Evolutionary conservation across 2,113 vertebrate species (phyloP), one percentile per base, ranked within the genome.

Genomic region (Embiotoca jacksoni): DNA sequence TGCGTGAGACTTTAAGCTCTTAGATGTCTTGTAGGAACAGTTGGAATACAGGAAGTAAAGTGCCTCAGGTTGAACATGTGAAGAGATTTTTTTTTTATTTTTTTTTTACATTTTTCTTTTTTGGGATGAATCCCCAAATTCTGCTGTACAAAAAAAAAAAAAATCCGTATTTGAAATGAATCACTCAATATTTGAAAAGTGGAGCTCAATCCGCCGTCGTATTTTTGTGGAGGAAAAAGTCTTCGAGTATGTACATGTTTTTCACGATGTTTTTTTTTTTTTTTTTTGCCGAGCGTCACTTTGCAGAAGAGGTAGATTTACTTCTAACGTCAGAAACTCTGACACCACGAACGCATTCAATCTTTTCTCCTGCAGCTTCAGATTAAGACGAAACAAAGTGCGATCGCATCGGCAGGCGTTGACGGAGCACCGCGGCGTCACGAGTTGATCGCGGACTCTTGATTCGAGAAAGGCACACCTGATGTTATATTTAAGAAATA

Each of bases 1-100:
- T 73, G 13, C 67, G 58, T 61, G 61, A 77, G 70, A 73, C 83
- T 77, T 78, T 67, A 84, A 90, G 82, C 86, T 82, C 67, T 72
- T 3, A 41, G 72, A 76, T 54, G 72, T 81, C 69, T 80, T 57
- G 71, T 75, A 75, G 66, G 46, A 84, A 72, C 78, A 61, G 62
- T 60, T 35, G 59, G 52, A 56, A 77, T 46, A 78, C 68, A 75
- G 68, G 74, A 75, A 81, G 68, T 31, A 41, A 77, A 72, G 3
- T 53, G 76, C 61, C 66, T 68, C 67, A 58, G 80, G 78, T 82
- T 77, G 3, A 87, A 67, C 69, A 31, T 47, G 50, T 62, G 7
- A 53, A 50, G 60, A 53, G 35, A 14, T 64, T 35, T 46, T 2
- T 58, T 54, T 65, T 30, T 30, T 49, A 54, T 32, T 23, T 44